Evolutionary conservation across 2,888 invertebrate genomes (phyloP), one percentile per base, ranked within the genome.

Genomic region (Dasysyrphus albostriatus): DNA sequence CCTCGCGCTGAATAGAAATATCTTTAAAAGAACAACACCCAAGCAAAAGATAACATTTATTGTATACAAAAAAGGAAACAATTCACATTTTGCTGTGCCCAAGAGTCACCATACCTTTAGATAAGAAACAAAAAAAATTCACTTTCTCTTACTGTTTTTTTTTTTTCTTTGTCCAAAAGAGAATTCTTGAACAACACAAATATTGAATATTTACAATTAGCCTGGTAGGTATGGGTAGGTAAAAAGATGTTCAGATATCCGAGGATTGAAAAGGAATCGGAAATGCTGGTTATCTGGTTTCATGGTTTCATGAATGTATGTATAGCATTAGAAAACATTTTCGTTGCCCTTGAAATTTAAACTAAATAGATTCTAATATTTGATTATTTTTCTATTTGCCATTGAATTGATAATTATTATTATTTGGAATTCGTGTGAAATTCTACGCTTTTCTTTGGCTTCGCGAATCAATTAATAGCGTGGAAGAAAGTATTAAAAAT

Each of bases 121-220:
- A 76, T 76, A 75, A 75, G 51, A 7, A 19, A 37, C 44, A 56
- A 58, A 47, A 54, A 54, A 24, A 24, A 24, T 51, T 54, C n/a
- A 54, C 32, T 54, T 54, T 54, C 32, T 54, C 29, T 54, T 29
- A 32, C 24, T 51, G 54, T 12, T 6, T 24, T 59, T 51, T 77
- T 67, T 47, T 47, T 47, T 58, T 59, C 54, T n/a, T 29, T 54
- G 42, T 72, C 37, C 6, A 77, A 54, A 47, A 34, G 16, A 34
- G 29, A 14, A 34, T 19, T 74, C 69, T 79, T 79, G 65, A 80
- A 75, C 44, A 72, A 58, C 7, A 44, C 70, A 84, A 84, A 84
- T 72, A 83, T 83, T 83, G 67, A 83, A 61, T 78, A 51, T 79
- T 58, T 75, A 80, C 83, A 84, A 63, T 84, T 76, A 75, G 80